Base-by-base conservation (phyloP, 2,888 invertebrate species). In the Psylliodes chrysocephalus region DNA sequence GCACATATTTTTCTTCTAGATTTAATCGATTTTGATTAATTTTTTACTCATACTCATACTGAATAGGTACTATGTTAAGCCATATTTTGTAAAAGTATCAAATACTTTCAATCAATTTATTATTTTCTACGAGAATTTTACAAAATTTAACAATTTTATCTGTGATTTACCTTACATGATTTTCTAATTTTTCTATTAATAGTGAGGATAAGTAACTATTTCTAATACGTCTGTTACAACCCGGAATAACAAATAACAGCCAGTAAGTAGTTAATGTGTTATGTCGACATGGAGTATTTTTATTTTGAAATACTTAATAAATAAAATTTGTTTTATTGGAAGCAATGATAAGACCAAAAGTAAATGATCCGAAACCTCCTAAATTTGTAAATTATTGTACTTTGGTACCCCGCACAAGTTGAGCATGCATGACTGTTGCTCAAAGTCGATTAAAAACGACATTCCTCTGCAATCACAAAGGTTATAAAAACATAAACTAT, bases 351-450 rank as follows among this genome's bases (percentile, higher is more conserved):
- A 54, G 40, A 54, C 19, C 40, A 56, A 61, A 14, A 53, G 12
- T 17, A 38, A 62, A 33, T 62, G 55, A 62, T 55, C 55, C 49
- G 38, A 33, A 61, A 55, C 61, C 44, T 61, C 61, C 61, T 42
- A 38, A 46, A 61, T 30, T 53, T 60, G 28, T 55, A 44, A 30
- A 8, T 35, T 12, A 3, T 35, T 35, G 54, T 54, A 28, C 46
- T 47, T 56, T 35, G 25, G 15, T 49, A 47, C 42, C 30, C 55
- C 15, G 28, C 49, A 7, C 15, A 54, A 54, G 28, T 19, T n/a
- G 30, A 19, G 14, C 55, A 33, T 55, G 44, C 44, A 55, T 55
- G 55, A 44, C 28, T 38, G 28, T 55, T 55, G 55, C 55, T 55
- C 19, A 44, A 30, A 44, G 18, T 30, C 12, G 38, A 59, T 59